Percentiles rank a stretch among this genome's conserved stretches.
Conservation (phyloP, 64 coral and sea anemone species). For the Trachythela sp. region DNA sequence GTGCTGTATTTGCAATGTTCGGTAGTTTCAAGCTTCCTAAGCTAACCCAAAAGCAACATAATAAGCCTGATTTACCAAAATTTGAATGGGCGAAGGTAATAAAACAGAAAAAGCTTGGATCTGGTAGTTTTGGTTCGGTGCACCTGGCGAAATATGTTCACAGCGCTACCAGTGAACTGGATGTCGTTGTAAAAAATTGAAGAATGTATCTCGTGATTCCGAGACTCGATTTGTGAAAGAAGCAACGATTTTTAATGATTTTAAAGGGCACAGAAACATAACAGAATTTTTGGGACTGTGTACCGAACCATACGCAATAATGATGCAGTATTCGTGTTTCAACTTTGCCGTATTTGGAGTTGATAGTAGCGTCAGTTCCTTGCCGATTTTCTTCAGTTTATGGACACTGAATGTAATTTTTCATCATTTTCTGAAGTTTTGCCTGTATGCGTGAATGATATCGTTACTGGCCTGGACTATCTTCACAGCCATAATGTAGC, state of each 20-base stretch:
- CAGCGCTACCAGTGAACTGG: neutral
- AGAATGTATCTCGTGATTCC: neutral
- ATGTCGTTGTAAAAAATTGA: neutral
- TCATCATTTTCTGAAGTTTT: neutral
- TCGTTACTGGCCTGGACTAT: neutral
- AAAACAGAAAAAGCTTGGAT: neutral
- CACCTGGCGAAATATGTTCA: neutral
- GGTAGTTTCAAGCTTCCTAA: no score
- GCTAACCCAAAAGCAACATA: no score
- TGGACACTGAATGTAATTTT: neutral
- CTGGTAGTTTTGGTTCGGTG: neutral
- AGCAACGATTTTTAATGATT: neutral
- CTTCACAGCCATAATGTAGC: neutral
- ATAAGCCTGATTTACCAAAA: neutral
- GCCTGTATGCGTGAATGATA: neutral
- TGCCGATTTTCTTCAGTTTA: neutral
- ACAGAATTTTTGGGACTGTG: neutral
- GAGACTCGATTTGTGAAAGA: neutral
- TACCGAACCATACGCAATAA: neutral
- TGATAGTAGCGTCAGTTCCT: neutral
- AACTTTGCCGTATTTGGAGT: neutral
- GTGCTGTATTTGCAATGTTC: no score
- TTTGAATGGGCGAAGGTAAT: neutral
- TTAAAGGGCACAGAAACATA: constrained; percentile 10
- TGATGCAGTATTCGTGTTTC: no score